Evolutionary conservation across 2,113 vertebrate species (phyloP).

Genomic region (Pygathrix nemaeus): DNA sequence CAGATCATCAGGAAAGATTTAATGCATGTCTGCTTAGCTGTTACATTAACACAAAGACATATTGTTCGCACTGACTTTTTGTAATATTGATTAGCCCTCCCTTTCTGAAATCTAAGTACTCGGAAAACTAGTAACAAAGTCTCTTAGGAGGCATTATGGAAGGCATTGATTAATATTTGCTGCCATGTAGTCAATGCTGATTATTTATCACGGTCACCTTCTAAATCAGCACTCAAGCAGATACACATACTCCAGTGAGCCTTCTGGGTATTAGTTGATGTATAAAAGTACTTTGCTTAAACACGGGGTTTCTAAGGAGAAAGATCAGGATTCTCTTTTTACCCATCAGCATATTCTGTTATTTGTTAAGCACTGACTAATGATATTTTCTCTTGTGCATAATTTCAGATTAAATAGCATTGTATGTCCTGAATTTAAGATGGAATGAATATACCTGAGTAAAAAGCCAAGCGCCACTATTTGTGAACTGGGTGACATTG

Average conservation of each 20-base stretch:
- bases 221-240: conserved; percentile 40
- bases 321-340: not conserved
- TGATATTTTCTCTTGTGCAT: not conserved
- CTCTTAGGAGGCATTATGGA: conserved; percentile 54
- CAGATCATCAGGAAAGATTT: conserved; percentile 12
- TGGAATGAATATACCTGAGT: not conserved
- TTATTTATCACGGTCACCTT: conserved; percentile 59
- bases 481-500: not conserved
- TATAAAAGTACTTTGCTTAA: conserved; percentile 16
- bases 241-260: not conserved
- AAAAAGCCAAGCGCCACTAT: not conserved
- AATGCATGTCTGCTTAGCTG: not conserved
- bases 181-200: conserved; percentile 15
- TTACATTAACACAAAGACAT: conserved; percentile 60
- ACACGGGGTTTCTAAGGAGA: not conserved
- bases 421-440: not conserved
- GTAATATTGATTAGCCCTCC: conserved; percentile 44
- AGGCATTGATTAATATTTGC: conserved; percentile 65
- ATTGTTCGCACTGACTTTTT: conserved; percentile 5
- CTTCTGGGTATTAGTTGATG: conserved; percentile 7
- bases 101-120: conserved; percentile 53
- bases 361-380: not conserved
- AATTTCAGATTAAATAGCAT: not conserved
- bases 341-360: not conserved
- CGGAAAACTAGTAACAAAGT: conserved; percentile 40